Evolutionary conservation across 2,113 vertebrate species (phyloP).

Genomic region (Actenoides lindsayi): DNA sequence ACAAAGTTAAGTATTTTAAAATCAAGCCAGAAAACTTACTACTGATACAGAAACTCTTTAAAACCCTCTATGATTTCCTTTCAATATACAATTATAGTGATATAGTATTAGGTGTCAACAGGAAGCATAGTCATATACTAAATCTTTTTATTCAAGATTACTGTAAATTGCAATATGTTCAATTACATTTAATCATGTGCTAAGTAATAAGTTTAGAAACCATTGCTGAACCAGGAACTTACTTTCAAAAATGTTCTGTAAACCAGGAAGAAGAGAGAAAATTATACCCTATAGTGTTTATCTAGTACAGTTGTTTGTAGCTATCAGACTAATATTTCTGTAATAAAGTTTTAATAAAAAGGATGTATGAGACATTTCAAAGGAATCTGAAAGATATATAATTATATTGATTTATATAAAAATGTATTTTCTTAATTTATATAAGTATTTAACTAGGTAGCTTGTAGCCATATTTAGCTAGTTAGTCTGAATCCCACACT

Average conservation of each 20-base stretch:
- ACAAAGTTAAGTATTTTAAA: neutral
- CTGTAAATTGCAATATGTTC: neutral
- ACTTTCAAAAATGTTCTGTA: neutral
- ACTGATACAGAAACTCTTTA: neutral
- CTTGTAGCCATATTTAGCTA: neutral
- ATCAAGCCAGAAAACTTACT: neutral
- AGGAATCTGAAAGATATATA: neutral
- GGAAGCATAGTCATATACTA: neutral
- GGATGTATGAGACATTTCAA: rapidly evolving
- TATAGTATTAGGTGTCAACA: neutral
- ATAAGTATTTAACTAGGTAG: neutral
- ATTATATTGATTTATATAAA: neutral
- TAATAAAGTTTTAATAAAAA: neutral
- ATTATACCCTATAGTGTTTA: neutral
- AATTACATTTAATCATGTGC: neutral
- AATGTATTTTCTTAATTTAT: neutral
- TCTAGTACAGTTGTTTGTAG: neutral
- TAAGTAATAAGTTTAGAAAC: neutral
- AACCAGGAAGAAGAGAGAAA: neutral
- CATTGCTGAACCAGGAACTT: neutral
- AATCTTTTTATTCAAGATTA: neutral
- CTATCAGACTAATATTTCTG: neutral
- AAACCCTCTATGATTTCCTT: neutral
- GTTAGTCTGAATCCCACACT: neutral
- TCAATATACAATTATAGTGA: neutral